Evolutionary conservation across 2,888 invertebrate genomes (phyloP), one percentile per base, ranked within the genome.

Genomic region (Lasioglossum morio): DNA sequence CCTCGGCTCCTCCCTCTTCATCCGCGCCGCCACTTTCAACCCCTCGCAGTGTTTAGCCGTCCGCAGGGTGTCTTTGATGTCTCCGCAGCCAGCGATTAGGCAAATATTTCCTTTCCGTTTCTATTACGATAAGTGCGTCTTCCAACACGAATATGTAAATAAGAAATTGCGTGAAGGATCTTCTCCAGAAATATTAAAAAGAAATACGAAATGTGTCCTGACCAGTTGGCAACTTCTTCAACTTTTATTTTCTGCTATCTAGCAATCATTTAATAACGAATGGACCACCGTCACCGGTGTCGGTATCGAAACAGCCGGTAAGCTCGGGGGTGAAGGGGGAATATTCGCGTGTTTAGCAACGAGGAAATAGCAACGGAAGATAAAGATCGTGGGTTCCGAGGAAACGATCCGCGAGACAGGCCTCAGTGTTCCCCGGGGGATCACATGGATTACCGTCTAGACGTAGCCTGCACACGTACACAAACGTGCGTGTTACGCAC

Each of bases 1-100:
- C 81, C 90, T 85, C 85, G 77, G 79, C 73, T 77, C 63, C 27
- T 14, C 46, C 19, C 72, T 75, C 66, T 14, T 63, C 40, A 8
- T 12, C 43, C 34, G 7, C 77, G 34, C 30, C 23, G 23, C 48
- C 48, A 30, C 34, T 37, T 69, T 37, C 69, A 37, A 23, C 37
- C 69, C 37, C 40, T 69, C 69, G 69, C 69, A 37, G 12, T n/a
- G 69, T 69, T 69, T 69, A 69, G 69, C 34, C 40, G 69, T 40
- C 69, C 69, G 37, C n/a, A 37, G 69, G 69, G 69, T 69, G 69
- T 37, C 69, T 69, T 69, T 40, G 69, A 69, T 69, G 40, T 69
- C 10, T 37, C 69, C n/a, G 3, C 34, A 14, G 23, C 37, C 69
- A 23, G 19, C 37, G 37, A 40, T 69, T 69, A 69, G 69, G 69